Evolutionary conservation across 2,113 vertebrate genomes (phyloP), one percentile per base, ranked within the genome.

Genomic region (Hoplias malabaricus): DNA sequence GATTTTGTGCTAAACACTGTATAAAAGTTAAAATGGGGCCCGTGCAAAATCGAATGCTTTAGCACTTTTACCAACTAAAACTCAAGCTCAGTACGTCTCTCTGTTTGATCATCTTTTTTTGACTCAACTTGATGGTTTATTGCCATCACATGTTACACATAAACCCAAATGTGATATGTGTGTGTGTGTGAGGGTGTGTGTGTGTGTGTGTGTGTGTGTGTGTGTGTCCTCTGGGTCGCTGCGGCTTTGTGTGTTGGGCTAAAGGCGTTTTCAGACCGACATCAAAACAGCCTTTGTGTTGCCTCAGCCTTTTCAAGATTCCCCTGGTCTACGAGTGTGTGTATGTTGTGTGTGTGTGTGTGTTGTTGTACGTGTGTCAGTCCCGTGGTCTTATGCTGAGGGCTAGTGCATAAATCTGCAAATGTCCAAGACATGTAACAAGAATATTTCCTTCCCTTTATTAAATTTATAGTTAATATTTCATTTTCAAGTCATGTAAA

Each of bases 231-330:
- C 54, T 40, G 31, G 36, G 65, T 74, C 11, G 14, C 7, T 21
- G 38, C 69, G 56, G 66, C 66, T 79, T 80, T 77, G 23, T 23
- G 57, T 71, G 80, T 27, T 5, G 70, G 31, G 65, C 81, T 53
- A 78, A 83, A 71, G 81, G 66, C 72, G 50, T 79, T 79, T 77
- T 79, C 66, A 61, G 66, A 29, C 66, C 31, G n/a, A 71, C 61
- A 80, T 83, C 82, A 83, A 83, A 83, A 77, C 82, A 46, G 56
- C 54, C 82, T 73, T 69, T 80, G 81, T 80, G 33, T 73, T 53
- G 71, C 48, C n/a, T 53, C 27, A 12, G 14, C 46, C 53, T 54
- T 27, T 57, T 71, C 61, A 78, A 53, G 72, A 34, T 46, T 71
- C 57, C 63, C 50, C 61, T 61, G 53, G 69, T 54, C 40, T 25